These are phyloP conservation scores for Nemoura dubitans DNA, from an alignment of 2,888 invertebrate species.

Conservation along the genomic window DNA sequence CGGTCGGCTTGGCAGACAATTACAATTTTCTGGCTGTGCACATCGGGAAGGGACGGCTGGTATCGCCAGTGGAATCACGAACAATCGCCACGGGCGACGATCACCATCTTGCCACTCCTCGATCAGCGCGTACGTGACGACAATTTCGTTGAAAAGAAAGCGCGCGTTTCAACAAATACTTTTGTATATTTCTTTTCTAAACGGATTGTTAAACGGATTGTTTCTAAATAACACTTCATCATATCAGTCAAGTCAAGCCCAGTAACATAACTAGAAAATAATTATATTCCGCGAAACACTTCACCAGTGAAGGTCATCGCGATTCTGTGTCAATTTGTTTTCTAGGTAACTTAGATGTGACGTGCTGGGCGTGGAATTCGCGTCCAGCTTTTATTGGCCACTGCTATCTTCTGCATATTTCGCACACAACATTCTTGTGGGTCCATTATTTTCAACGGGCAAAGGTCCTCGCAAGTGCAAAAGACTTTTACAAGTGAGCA, in stretches of 20 bases:
- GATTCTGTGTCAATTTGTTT: constrained; percentile 18
- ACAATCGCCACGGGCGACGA: not conserved
- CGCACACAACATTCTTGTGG: not conserved
- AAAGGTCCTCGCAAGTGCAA: not conserved
- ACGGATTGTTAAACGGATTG: not conserved
- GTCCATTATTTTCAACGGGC: not conserved
- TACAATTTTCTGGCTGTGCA: not conserved
- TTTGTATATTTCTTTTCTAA: not conserved
- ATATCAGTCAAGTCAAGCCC: not conserved
- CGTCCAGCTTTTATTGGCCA: not conserved
- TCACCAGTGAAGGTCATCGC: not conserved
- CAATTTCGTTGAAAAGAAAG: constrained; percentile 23
- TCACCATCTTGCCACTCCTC: not conserved
- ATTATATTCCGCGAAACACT: constrained; percentile 20
- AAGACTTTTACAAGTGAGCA: not conserved
- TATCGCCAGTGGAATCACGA: not conserved
- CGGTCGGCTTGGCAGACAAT: constrained; percentile 7
- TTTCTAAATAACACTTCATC: constrained; percentile 3
- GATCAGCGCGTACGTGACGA: not conserved
- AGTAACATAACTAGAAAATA: constrained; percentile 13
- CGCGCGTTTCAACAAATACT: not conserved
- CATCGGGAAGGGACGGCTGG: not conserved
- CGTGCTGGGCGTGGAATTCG: not conserved
- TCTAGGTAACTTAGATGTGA: not conserved
- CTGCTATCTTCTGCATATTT: not conserved